Evolutionary conservation across 2,113 vertebrate genomes (phyloP).

Genomic region (Nycticebus coucang): DNA sequence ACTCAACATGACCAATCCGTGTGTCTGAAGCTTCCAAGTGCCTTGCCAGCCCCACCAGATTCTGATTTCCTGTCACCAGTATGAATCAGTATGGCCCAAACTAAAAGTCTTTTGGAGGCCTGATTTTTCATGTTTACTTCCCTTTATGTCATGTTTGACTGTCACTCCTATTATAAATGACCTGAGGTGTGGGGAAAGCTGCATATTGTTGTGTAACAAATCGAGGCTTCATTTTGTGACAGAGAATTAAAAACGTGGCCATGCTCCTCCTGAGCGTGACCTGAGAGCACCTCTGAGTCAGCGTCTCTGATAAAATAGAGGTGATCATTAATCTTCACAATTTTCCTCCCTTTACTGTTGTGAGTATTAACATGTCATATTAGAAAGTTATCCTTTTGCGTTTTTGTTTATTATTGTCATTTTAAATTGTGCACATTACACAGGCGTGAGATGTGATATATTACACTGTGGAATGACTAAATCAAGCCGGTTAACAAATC

Average conservation of each 20-base stretch:
- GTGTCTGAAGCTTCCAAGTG: constrained; percentile 34
- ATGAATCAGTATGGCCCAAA: background rate
- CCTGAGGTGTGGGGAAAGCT: background rate
- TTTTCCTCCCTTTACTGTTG: background rate
- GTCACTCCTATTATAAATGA: background rate
- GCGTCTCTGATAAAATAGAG: background rate
- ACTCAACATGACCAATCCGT: constrained; percentile 73
- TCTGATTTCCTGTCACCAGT: constrained; percentile 14
- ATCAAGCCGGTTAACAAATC: background rate
- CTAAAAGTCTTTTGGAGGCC: background rate
- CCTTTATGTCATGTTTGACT: constrained; percentile 14
- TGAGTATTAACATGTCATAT: background rate
- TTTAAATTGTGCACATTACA: background rate
- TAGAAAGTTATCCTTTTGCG: background rate
- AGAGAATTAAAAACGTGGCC: background rate
- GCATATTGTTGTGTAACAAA: background rate
- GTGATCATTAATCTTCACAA: background rate
- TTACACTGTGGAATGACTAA: background rate
- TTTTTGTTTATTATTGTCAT: background rate
- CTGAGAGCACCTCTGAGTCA: background rate
- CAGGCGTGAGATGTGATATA: background rate
- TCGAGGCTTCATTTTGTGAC: background rate
- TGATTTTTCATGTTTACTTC: constrained; percentile 31
- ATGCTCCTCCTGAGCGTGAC: background rate
- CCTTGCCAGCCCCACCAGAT: background rate